These are phyloP conservation scores for Mohoua ochrocephala DNA, from an alignment of 2,113 vertebrate species.

Conservation along the genomic window DNA sequence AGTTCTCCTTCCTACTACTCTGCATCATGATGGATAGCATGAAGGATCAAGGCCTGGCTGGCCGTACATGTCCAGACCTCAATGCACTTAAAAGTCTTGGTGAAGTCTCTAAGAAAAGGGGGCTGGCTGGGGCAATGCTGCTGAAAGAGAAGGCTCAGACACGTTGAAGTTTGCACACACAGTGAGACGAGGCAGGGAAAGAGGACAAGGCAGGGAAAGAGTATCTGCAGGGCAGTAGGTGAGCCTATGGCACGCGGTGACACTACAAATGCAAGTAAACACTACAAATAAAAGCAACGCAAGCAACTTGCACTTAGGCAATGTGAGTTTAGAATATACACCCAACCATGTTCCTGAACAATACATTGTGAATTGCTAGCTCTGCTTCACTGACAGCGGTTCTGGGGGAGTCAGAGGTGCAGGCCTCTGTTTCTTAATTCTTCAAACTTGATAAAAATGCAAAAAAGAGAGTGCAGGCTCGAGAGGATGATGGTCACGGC, in stretches of 20 bases:
- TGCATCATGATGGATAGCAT: background rate
- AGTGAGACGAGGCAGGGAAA: background rate
- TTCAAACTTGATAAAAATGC: background rate
- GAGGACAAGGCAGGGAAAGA: background rate
- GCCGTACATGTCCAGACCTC: background rate
- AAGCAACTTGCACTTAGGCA: background rate
- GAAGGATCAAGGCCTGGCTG: background rate
- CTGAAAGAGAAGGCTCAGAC: rapidly evolving
- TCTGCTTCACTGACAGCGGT: background rate
- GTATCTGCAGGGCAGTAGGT: background rate
- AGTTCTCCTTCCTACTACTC: background rate
- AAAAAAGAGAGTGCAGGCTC: background rate
- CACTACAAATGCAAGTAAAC: background rate
- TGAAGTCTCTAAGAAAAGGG: background rate
- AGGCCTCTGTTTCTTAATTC: background rate
- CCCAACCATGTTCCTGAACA: background rate
- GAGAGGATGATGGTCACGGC: background rate
- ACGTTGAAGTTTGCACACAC: rapidly evolving
- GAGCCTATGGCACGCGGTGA: rapidly evolving
- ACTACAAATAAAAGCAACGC: background rate
- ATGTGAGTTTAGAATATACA: background rate
- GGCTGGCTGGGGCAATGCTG: rapidly evolving
- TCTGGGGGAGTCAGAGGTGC: background rate
- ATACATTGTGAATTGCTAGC: background rate
- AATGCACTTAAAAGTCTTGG: background rate